These are phyloP conservation scores for Strigamia transsilvanica DNA, from an alignment of 2,888 invertebrate species.

Conservation along the genomic window DNA sequence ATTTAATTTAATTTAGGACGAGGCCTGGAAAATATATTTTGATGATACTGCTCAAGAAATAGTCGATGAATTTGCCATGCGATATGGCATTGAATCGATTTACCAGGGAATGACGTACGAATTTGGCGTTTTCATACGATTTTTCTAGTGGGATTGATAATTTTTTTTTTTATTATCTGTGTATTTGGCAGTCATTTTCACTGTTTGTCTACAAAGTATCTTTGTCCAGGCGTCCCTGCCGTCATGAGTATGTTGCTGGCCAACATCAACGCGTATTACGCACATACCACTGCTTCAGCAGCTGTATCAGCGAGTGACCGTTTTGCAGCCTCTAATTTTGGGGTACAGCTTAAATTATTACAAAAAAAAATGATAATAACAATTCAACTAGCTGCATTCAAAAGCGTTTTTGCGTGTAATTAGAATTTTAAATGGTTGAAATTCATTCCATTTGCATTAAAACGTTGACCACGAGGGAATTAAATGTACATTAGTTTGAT, in stretches of 20 bases:
- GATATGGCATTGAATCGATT: constrained; percentile 98
- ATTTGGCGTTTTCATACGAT: background rate
- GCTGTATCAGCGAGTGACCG: constrained; percentile 98
- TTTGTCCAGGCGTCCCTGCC: constrained; percentile 98
- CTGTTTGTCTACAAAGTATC: constrained; percentile 97
- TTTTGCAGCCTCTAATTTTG: constrained; percentile 99
- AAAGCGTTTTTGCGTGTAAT: too few relatives aligned
- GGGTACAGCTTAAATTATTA: too few relatives aligned
- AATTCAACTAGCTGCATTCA: too few relatives aligned
- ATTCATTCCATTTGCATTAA: too few relatives aligned
- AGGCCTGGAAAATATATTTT: constrained; percentile 99
- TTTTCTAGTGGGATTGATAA: background rate
- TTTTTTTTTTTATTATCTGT: too few relatives aligned
- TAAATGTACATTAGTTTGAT: too few relatives aligned
- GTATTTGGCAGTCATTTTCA: constrained; percentile 87
- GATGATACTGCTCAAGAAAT: constrained; percentile 98
- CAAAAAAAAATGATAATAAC: too few relatives aligned
- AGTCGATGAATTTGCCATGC: constrained; percentile 99
- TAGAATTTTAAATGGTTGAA: too few relatives aligned
- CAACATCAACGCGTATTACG: constrained; percentile 99
- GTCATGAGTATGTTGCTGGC: constrained; percentile 98
- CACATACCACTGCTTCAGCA: constrained; percentile 95
- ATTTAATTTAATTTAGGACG: constrained; percentile 83
- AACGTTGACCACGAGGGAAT: too few relatives aligned
- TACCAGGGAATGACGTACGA: constrained; percentile 99